These are phyloP conservation scores for Zaprionus vittiger DNA, from an alignment of 1,140 invertebrate genomes.

Conservation along the genomic window DNA sequence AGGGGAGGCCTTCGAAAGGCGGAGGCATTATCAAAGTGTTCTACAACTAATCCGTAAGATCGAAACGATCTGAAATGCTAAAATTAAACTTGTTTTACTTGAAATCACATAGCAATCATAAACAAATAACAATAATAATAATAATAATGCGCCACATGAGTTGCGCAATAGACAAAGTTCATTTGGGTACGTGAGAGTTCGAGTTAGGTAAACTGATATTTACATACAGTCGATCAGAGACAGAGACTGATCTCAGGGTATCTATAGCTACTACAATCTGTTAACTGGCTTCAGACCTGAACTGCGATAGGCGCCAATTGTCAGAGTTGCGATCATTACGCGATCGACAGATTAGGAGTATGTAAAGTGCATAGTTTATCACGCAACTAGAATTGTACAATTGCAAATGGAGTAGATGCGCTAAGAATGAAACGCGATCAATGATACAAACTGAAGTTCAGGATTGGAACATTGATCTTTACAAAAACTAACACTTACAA, in stretches of 20 bases:
- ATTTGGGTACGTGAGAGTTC: conserved; percentile 19
- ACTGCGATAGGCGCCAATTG: conserved; percentile 27
- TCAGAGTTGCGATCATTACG: conserved; percentile 15
- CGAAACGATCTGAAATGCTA: conserved; percentile 12
- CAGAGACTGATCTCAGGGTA: conserved; percentile 6
- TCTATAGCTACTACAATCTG: conserved; percentile 9
- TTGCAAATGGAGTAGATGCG: conserved; percentile 22
- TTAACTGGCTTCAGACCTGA: conserved; percentile 22
- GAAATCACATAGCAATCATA: too few species aligned
- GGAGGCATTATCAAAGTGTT: conserved; percentile 15
- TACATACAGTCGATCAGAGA: conserved; percentile 19
- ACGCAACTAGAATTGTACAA: conserved; percentile 8
- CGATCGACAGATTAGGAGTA: conserved; percentile 13
- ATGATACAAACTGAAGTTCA: conserved; percentile 16
- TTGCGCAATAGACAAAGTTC: conserved; percentile 55
- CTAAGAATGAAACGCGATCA: background rate
- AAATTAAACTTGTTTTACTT: conserved; percentile 18
- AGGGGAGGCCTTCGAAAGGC: conserved; percentile 1
- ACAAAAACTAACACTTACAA: background rate
- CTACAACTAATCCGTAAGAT: conserved; percentile 25
- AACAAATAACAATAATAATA: conserved; percentile 4
- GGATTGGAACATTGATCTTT: background rate
- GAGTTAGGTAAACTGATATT: conserved; percentile 55
- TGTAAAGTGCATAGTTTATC: conserved; percentile 11
- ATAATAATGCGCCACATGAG: conserved; percentile 4